Base-by-base conservation (phyloP, 2,797 vertebrate genomes). In the Sebastes wilsoni region DNA sequence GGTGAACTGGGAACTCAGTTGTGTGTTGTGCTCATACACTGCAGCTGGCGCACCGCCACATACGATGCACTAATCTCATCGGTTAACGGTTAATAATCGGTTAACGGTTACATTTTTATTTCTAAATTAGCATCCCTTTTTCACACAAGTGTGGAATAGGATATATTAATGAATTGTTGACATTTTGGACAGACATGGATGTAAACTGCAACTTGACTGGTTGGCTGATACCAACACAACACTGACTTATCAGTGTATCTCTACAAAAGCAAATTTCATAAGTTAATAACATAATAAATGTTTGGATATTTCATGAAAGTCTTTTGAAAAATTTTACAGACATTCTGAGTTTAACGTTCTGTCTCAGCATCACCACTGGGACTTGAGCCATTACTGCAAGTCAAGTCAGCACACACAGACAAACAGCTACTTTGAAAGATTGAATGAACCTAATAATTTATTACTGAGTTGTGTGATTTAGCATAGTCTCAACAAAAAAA, bases 381-480 rank as follows among this genome's bases (percentile, higher is more conserved):
- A 76, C 34, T 42, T 56, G 1, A 49, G 34, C 38, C 36, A 75
- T 73, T 14, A 18, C 61, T 56, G 25, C 9, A 38, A 54, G 10
- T 62, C 11, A 34, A 60, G 59, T 61, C 18, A 62, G 54, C 13
- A 54, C 18, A n/a, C 56, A 27, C n/a, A 67, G n/a, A 79, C 3
- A 78, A 61, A 83, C 42, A 55, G 23, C 32, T 18, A 69, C 42
- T 73, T 80, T 42, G n/a, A 71, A 72, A 84, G 56, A 83, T 12
- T 72, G 22, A 88, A 84, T 59, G 38, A 52, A 30, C 46, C 14
- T 62, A 73, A 77, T 73, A 62, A 81, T 84, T 86, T 77, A 84
- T 84, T 54, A 73, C 72, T 4, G 9, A 58, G 66, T 78, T 90
- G 65, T 60, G 66, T 92, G 82, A 87, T 88, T 83, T 71, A 75